Percentiles rank a stretch among this genome's conserved stretches.
Evolutionary conservation across 1,140 invertebrate species (phyloP).

Genomic region (Gonioctena quinquepunctata): DNA sequence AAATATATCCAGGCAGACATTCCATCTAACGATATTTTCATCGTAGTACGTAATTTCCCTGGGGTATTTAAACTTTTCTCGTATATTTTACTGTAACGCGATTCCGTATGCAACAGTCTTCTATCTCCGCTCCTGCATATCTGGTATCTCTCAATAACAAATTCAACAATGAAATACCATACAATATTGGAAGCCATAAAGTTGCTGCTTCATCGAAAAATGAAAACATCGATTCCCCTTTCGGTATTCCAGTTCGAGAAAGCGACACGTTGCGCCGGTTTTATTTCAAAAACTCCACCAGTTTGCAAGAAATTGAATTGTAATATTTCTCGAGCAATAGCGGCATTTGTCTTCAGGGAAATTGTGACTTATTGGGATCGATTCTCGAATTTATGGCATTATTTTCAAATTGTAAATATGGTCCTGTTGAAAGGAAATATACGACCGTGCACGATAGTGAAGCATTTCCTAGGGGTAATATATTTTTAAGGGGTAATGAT

Average conservation of each 20-base stretch:
- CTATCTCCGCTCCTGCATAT: not conserved
- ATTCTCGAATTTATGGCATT: constrained; percentile 4
- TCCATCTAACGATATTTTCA: no score
- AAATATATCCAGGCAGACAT: no score
- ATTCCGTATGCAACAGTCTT: no score
- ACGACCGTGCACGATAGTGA: not conserved
- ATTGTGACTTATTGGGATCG: constrained; percentile 1
- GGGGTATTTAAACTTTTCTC: no score
- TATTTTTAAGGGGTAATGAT: no score
- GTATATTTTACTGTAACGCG: no score
- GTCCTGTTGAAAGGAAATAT: not conserved
- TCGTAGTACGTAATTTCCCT: no score
- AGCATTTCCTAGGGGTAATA: not conserved
- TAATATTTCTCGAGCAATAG: not conserved
- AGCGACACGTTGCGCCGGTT: not conserved
- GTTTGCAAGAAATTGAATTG: constrained; percentile 15
- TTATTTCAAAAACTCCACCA: constrained; percentile 11
- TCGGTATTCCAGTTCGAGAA: constrained; percentile 2
- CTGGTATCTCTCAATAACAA: not conserved
- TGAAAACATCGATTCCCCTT: not conserved
- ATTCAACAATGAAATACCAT: not conserved
- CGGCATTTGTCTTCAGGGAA: constrained; percentile 5
- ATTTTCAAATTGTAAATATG: constrained; percentile 17
- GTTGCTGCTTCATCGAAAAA: not conserved
- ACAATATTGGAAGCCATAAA: not conserved